Base-by-base conservation (phyloP, 2,888 invertebrate species). In the Osedax frankpressi region DNA sequence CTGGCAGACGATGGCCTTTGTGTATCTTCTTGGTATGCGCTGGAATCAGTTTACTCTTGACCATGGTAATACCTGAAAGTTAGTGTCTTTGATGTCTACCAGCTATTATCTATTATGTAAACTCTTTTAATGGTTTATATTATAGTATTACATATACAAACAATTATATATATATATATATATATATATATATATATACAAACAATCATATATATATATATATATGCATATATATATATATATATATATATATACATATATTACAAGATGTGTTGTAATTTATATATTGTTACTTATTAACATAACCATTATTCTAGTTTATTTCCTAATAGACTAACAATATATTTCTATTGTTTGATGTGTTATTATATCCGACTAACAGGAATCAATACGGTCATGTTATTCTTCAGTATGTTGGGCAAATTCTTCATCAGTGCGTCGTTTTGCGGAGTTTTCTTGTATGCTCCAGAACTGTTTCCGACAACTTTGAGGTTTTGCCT, bases 391-490 rank as follows among this genome's bases (percentile, higher is more conserved):
- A 72, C 75, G 11, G 63, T 70, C 14, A 29, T 72, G 11, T 25
- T 76, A 25, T 74, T 75, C 67, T 72, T 80, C 28, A 80, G 81
- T 11, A 81, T 82, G 81, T 75, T 82, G 2, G 81, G 81, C 25
- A 82, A 82, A 77, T 82, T 82, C 79, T 80, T 80, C 30, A 82
- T 82, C 59, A 81, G 81, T 19, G 81, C 81, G 2, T 78, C 81
- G 2, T 82, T 82, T 71, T 79, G 81, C 2, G 80, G 80, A 2
- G 77, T 81, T 1, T 81, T 81, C 70, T 78, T 82, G 59, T 81
- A 80, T 72, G 79, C 80, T 3, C 78, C 81, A 3, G 82, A 82
- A 74, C 80, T 82, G 63, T 82, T 81, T 74, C 82, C 82, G 27
- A 82, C 82, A 2, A 77, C 77, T 63, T 76, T 82, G 72, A 79